A percentile compares a stretch with the other conserved stretches of the same genome.
phyloP scores from a whole-genome alignment of 2,797 vertebrate genomes.

The Chaetodon trifasciatus region DNA sequence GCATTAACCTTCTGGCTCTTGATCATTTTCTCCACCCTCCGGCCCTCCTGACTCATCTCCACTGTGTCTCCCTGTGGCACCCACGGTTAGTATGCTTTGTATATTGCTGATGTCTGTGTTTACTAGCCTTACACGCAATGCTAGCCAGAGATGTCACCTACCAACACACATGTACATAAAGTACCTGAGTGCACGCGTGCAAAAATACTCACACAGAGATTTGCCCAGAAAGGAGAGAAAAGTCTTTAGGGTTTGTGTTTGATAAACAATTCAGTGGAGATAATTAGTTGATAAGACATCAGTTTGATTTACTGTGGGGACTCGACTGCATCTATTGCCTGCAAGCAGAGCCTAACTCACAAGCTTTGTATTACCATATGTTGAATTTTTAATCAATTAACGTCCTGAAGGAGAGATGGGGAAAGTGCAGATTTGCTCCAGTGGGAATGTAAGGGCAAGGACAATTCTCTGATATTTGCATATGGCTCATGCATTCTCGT shows the following conservation, averaged over 20 bases:
- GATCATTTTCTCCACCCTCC: slow-evolving; percentile 50
- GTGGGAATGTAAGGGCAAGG: slow-evolving; percentile 67
- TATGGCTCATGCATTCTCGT: slow-evolving; percentile 44
- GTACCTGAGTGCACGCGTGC: background rate
- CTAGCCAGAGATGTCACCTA: slow-evolving; percentile 70
- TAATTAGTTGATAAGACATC: slow-evolving; percentile 78
- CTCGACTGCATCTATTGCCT: slow-evolving; percentile 64
- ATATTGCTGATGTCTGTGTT: slow-evolving; percentile 74
- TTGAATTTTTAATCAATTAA: slow-evolving; percentile 81
- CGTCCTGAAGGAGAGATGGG: slow-evolving; percentile 69
- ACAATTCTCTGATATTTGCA: slow-evolving; percentile 68
- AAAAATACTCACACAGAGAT: background rate
- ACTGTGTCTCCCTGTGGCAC: slow-evolving; percentile 62
- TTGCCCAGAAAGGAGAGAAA: slow-evolving; percentile 44
- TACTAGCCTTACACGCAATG: slow-evolving; percentile 55
- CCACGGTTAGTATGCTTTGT: slow-evolving; percentile 58
- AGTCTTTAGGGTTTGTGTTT: slow-evolving; percentile 66
- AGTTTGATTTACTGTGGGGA: slow-evolving; percentile 71
- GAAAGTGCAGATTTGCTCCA: slow-evolving; percentile 74
- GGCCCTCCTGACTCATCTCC: slow-evolving; percentile 69
- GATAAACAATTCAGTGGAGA: slow-evolving; percentile 78
- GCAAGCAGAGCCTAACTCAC: slow-evolving; percentile 55
- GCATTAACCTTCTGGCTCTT: slow-evolving; percentile 54
- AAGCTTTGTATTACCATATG: slow-evolving; percentile 73
- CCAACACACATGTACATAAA: slow-evolving; percentile 7